phyloP scores from a whole-genome alignment of 2,888 invertebrate genomes.

The Tetramorium bicarinatum region DNA sequence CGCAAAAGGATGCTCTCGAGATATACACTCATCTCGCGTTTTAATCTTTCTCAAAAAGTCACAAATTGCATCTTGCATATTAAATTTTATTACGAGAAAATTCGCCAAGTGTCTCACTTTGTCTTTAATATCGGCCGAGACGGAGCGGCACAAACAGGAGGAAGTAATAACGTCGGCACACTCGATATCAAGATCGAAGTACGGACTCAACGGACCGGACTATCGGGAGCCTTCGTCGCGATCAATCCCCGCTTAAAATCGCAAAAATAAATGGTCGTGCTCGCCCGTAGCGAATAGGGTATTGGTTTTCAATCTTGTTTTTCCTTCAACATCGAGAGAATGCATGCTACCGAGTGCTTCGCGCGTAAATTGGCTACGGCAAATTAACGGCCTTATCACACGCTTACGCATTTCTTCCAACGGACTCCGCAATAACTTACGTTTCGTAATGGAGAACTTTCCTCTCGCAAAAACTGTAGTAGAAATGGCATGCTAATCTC shows the following conservation, averaged over 20 bases:
- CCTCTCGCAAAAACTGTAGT: conserved; percentile 1
- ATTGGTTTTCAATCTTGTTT: conserved; percentile 77
- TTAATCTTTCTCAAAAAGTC: conserved; percentile 8
- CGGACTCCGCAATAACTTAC: conserved; percentile 61
- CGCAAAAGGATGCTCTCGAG: background rate
- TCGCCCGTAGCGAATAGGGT: conserved; percentile 67
- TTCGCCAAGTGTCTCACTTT: background rate
- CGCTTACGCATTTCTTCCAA: conserved; percentile 49
- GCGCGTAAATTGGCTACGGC: conserved; percentile 61
- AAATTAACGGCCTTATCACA: conserved; percentile 69
- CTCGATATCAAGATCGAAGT: conserved; percentile 75
- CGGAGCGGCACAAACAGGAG: conserved; percentile 20
- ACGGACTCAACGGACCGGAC: conserved; percentile 70
- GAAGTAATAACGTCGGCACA: conserved; percentile 54
- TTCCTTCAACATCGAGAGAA: conserved; percentile 37
- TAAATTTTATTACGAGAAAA: conserved; percentile 39
- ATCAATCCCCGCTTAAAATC: conserved; percentile 80
- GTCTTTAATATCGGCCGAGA: conserved; percentile 28
- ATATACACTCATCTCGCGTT: background rate
- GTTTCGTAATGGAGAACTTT: background rate
- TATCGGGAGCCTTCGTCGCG: conserved; percentile 69
- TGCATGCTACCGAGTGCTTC: conserved; percentile 15
- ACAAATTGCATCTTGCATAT: conserved; percentile 20
- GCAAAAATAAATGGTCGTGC: conserved; percentile 76
- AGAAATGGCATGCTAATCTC: conserved; percentile 4